Percentiles rank a stretch among this genome's conserved stretches.
phyloP scores from a whole-genome alignment of 2,113 vertebrate species.

The Porphyrio hochstetteri region DNA sequence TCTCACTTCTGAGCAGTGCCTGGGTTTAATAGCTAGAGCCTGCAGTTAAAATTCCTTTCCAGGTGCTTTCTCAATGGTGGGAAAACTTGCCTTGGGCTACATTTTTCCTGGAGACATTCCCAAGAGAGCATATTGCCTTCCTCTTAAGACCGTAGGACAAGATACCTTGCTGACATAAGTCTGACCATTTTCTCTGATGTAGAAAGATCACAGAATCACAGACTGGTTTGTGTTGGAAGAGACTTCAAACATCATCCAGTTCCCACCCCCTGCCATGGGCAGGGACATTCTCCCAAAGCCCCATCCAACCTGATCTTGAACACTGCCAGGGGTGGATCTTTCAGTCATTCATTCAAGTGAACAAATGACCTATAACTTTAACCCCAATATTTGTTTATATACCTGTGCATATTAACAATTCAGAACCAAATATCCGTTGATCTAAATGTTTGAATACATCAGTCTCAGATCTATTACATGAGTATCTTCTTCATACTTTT shows the following conservation, averaged over 20 bases:
- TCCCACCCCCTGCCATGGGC: too few species aligned
- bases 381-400: not conserved
- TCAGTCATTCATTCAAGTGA: not conserved
- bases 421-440: not conserved
- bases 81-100: not conserved
- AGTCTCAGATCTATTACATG: fast-evolving
- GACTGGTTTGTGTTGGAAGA: too few species aligned
- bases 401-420: not conserved
- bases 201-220: not conserved
- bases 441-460: not conserved
- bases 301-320: too few species aligned
- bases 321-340: too few species aligned
- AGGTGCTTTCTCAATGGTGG: not conserved
- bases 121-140: not conserved
- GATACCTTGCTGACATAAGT: not conserved
- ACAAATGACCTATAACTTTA: not conserved
- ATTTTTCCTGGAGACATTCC: not conserved
- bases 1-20: not conserved
- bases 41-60: not conserved
- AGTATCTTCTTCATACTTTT: not conserved
- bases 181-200: not conserved
- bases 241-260: too few species aligned
- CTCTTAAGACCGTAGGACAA: not conserved
- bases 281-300: too few species aligned
- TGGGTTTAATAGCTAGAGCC: not conserved